These are phyloP conservation scores for Galemys pyrenaicus DNA, from an alignment of 2,113 vertebrate species.

Conservation along the genomic window DNA sequence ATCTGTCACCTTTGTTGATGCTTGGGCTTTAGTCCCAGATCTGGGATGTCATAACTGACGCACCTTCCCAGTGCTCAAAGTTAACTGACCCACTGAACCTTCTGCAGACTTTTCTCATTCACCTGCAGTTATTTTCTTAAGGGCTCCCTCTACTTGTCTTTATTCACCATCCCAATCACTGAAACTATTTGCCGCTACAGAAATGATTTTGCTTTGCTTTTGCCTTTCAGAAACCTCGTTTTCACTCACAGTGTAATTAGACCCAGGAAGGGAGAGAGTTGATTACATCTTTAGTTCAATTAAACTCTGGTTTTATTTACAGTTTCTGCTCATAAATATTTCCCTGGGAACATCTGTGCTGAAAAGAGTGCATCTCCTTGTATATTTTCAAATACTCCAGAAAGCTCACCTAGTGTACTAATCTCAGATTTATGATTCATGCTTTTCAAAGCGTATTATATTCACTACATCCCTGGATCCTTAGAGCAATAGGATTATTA, in stretches of 20 bases:
- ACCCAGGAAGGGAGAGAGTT: neutral
- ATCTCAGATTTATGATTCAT: neutral
- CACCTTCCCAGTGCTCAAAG: neutral
- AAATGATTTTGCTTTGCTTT: slow-evolving; percentile 20
- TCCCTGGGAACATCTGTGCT: neutral
- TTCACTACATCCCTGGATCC: neutral
- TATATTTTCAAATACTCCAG: neutral
- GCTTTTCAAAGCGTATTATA: neutral
- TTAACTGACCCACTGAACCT: neutral
- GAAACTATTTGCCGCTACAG: neutral
- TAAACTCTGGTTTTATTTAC: slow-evolving; percentile 19
- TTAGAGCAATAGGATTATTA: neutral
- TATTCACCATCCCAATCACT: neutral
- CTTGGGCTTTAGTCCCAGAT: neutral
- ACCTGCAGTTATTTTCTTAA: neutral
- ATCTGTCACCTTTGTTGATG: no score
- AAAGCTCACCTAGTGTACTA: neutral
- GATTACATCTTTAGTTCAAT: slow-evolving; percentile 16
- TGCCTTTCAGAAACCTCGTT: neutral
- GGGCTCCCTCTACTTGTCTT: neutral
- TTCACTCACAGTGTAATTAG: slow-evolving; percentile 1
- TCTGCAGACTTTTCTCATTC: neutral
- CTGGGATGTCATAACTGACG: neutral
- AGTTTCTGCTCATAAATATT: slow-evolving; percentile 22
- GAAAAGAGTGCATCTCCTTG: neutral